Percentiles rank a stretch among this genome's conserved stretches.
Evolutionary conservation across 1,140 invertebrate species (phyloP).

Genomic region (Nephila pilipes): DNA sequence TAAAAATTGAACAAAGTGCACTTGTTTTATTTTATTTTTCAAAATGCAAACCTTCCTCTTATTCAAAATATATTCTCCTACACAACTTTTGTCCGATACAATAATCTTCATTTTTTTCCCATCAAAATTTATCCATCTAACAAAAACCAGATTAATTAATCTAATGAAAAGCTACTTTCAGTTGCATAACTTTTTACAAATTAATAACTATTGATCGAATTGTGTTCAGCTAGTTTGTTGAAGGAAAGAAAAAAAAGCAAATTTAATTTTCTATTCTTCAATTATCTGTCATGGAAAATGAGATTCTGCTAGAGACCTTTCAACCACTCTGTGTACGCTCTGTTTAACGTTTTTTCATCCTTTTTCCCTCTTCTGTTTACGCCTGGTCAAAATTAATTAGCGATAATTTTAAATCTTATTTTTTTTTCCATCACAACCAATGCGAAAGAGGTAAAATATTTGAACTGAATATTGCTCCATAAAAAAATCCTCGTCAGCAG

Average conservation of each 20-base stretch:
- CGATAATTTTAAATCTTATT: constrained; percentile 1
- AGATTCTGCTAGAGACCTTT: neutral
- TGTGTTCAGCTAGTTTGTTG: too few species aligned
- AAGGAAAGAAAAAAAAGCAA: neutral
- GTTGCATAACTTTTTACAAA: neutral
- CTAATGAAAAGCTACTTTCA: neutral
- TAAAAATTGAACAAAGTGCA: neutral
- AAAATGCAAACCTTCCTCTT: neutral
- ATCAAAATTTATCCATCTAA: neutral
- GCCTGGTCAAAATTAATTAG: constrained; percentile 39
- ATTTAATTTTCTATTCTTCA: constrained; percentile 35
- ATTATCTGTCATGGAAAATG: constrained; percentile 40
- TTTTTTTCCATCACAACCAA: neutral
- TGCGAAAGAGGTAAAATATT: neutral
- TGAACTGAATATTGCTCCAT: neutral
- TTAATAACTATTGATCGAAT: constrained; percentile 17
- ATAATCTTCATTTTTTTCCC: neutral
- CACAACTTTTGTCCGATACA: neutral
- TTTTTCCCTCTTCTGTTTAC: neutral
- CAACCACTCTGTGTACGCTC: neutral
- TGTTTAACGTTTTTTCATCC: neutral
- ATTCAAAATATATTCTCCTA: neutral
- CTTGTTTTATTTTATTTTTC: neutral
- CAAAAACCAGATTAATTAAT: constrained; percentile 4
- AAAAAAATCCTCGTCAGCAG: neutral